Conservation (phyloP, 2,113 vertebrate species). For the Zeus faber region DNA sequence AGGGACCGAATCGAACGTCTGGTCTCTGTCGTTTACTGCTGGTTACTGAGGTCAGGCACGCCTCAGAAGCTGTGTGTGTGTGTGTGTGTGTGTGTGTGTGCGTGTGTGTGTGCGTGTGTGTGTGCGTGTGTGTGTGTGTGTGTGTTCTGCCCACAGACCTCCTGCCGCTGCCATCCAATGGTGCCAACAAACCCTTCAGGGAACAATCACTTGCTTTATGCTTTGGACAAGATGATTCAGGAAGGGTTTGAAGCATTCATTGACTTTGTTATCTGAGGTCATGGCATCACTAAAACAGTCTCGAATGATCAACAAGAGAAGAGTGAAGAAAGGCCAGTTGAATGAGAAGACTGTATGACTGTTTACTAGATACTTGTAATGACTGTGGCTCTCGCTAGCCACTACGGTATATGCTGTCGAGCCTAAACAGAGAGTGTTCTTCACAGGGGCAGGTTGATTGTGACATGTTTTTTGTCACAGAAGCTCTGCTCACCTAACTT, state of each 20-base stretch:
- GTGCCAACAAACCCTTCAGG: neutral
- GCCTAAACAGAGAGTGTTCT: conserved; percentile 18
- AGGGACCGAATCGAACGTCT: neutral
- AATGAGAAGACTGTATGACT: neutral
- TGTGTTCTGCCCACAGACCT: neutral
- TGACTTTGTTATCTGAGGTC: conserved; percentile 27
- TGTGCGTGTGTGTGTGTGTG: too few relatives aligned
- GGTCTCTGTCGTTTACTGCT: neutral
- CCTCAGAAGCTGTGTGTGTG: too few relatives aligned
- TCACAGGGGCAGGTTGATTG: conserved; percentile 17
- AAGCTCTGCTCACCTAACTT: conserved; percentile 10
- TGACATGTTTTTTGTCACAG: conserved; percentile 31
- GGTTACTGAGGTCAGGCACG: neutral
- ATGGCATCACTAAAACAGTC: neutral
- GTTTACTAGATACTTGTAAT: too few relatives aligned
- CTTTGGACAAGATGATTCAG: neutral
- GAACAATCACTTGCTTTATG: neutral
- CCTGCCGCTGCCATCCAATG: neutral
- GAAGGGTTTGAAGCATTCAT: neutral
- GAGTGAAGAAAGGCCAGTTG: too few relatives aligned
- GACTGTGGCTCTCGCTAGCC: neutral
- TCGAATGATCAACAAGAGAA: too few relatives aligned
- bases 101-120: too few relatives aligned
- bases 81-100: too few relatives aligned
- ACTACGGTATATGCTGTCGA: neutral